Evolutionary conservation across 2,888 invertebrate species (phyloP), one percentile per base, ranked within the genome.

Genomic region (Thecophora atra): DNA sequence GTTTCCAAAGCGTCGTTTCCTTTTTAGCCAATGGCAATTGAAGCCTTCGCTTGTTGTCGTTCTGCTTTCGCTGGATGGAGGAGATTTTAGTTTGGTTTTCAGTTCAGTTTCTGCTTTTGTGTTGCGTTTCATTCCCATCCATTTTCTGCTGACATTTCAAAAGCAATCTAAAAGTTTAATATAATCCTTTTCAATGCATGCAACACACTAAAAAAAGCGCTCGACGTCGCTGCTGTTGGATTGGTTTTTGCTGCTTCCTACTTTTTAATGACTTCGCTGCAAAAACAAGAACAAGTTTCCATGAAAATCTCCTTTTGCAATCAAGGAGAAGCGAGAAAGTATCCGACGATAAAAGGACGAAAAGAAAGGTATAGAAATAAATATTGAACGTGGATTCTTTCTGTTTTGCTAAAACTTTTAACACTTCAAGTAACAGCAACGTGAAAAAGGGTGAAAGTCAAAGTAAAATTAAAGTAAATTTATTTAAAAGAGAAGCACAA

Each of bases 101-200:
- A 17, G 24, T 54, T 21, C 13, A 54, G n/a, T 54, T 19, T 21
- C 47, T 64, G 2, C 3, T 63, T 21, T 42, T 37, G n/a, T 63
- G 42, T 64, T 24, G n/a, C 24, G 21, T 64, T 47, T 47, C 42
- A 47, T 64, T 44, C 21, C 24, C 24, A 21, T 37, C 24, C 21
- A 13, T 30, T 58, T 70, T 62, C 62, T 62, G 70, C 47, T 56
- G 62, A 30, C 70, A 63, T 70, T 51, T 37, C 37, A 30, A 70
- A 70, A 21, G 42, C 52, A 52, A 63, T 63, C 58, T 21, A 24
- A 51, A 52, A 42, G 70, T 70, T 70, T 70, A 63, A 37, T 70
- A 37, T 63, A 70, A 70, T 70, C 70, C 70, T 70, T 63, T 70
- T 70, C 70, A 63, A 70, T 70, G 62, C 70, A 63, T 63, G 52